Evolutionary conservation across 1,140 invertebrate species (phyloP), one percentile per base, ranked within the genome.

Genomic region (Lepidurus apus): DNA sequence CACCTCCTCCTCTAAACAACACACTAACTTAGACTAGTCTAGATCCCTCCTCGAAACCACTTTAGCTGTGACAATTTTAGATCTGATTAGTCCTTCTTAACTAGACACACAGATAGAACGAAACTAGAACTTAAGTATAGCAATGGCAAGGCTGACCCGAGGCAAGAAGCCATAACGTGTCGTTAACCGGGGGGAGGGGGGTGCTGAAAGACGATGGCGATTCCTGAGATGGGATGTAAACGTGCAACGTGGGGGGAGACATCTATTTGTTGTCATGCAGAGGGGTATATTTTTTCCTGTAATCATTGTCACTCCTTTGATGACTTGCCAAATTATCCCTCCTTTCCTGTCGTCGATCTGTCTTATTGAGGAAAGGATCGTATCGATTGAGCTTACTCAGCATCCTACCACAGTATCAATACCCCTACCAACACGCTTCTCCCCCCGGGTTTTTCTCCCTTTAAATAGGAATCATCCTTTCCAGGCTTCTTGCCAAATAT

Each of bases 221-320:
- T 65, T 65, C 17, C 21, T 65, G 6, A 65, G 13, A 13, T 65
- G 53, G 53, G 53, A 65, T 65, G 53, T n/a, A 65, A 65, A 65
- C 17, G 21, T 65, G 53, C 13, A 65, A 65, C 53, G 53, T 7
- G 53, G 53, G 21, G 9, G 53, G 53, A 65, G n/a, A 65, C 9
- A 65, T 65, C 21, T 65, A 13, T 65, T 65, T 65, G 53, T 65
- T 65, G 13, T 17, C 53, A 17, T 65, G 53, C 53, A 65, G 53
- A 65, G 13, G 17, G 53, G 53, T 13, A 65, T n/a, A 21, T 65
- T 65, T 65, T 13, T 17, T 65, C 53, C 53, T 21, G 17, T 65
- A 65, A 65, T 65, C 53, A 65, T 65, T 65, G 53, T 65, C 53
- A 65, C 53, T 65, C 53, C 53, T 65, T 65, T 65, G 53, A 65